These are phyloP conservation scores for Mesitornis unicolor DNA, from an alignment of 2,113 vertebrate genomes.

Conservation along the genomic window DNA sequence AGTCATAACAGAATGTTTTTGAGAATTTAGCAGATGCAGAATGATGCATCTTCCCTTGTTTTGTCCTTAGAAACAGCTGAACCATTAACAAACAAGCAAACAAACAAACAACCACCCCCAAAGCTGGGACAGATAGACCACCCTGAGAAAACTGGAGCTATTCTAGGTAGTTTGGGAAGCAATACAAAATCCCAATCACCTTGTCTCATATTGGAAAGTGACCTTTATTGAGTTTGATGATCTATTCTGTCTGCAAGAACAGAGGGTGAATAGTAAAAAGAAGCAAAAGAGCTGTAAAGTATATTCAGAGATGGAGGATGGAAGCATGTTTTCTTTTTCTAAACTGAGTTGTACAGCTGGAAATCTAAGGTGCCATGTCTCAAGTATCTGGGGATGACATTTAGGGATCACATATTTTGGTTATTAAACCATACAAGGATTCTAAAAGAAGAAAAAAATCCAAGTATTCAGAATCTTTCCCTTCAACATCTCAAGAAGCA, in stretches of 20 bases:
- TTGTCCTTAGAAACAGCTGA: not conserved
- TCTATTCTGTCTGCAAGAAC: not conserved
- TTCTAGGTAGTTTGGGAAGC: not conserved
- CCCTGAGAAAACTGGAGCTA: not conserved
- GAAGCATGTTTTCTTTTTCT: not conserved
- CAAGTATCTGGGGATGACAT: not conserved
- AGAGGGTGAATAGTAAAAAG: not conserved
- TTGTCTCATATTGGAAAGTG: not conserved
- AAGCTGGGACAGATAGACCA: not conserved
- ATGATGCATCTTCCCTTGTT: not conserved
- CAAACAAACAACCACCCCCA: not conserved
- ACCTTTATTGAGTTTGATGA: not conserved
- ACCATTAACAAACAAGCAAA: not conserved
- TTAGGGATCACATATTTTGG: not conserved
- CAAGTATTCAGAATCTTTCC: not conserved
- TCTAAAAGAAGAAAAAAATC: not conserved
- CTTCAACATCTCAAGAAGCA: not conserved
- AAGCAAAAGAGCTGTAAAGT: not conserved
- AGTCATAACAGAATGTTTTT: not conserved
- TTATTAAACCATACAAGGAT: not conserved
- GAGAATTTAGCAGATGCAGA: not conserved
- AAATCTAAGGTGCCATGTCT: not conserved
- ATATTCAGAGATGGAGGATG: not conserved
- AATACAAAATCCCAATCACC: not conserved
- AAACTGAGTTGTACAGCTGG: not conserved